Conservation (phyloP, 1,140 invertebrate genomes). For the Nymphalis io region DNA sequence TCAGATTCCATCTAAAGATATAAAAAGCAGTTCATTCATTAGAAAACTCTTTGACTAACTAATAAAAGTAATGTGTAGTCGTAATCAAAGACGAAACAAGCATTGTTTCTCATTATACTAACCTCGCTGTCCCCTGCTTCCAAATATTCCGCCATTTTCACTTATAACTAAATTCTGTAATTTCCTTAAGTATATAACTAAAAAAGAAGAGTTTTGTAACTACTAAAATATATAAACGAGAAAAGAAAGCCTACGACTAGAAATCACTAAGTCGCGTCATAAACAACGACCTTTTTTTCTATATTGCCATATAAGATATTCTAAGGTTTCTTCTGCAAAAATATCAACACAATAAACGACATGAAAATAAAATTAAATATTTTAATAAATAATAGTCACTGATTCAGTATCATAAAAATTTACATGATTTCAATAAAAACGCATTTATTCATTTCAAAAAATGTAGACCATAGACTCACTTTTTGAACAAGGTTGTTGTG, state of each 20-base stretch:
- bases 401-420: background rate
- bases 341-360: background rate
- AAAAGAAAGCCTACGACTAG: constrained; percentile 41
- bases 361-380: background rate
- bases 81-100: constrained; percentile 53
- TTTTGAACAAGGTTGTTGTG: too few relatives aligned
- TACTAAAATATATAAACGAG: constrained; percentile 29
- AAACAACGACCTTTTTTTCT: constrained; percentile 19
- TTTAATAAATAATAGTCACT: background rate
- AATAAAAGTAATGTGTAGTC: constrained; percentile 32
- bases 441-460: too few relatives aligned
- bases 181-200: constrained; percentile 27
- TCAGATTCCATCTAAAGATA: constrained; percentile 73
- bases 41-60: constrained; percentile 19
- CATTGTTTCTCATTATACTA: constrained; percentile 63
- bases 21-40: constrained; percentile 11
- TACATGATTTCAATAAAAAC: too few relatives aligned
- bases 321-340: background rate
- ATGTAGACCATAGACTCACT: background rate
- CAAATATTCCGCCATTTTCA: constrained; percentile 88
- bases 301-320: constrained; percentile 15
- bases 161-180: constrained; percentile 35
- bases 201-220: constrained; percentile 22
- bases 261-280: constrained; percentile 42
- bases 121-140: constrained; percentile 92